A percentile compares a stretch with the other conserved stretches of the same genome.
Evolutionary conservation across 23 tunicate genomes (phyloP).

Genomic region (Phallusia fumigata): DNA sequence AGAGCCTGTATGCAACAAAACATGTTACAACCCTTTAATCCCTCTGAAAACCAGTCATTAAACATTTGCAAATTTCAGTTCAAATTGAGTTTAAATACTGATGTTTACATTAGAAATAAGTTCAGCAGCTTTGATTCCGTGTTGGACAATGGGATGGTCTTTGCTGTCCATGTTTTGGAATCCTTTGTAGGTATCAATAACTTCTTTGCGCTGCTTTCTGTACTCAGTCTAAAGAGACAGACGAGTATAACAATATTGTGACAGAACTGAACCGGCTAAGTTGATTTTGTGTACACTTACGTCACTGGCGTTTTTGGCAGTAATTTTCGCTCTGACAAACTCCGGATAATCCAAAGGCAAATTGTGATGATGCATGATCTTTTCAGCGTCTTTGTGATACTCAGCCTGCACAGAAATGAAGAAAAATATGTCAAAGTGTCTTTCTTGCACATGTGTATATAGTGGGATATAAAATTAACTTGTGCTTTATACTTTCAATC

Average conservation of each 20-base stretch:
- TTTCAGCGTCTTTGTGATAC: slow-evolving; percentile 82
- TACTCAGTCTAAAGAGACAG: slow-evolving; percentile 18
- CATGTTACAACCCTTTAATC: background rate
- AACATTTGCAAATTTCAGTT: too few species aligned
- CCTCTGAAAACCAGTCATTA: background rate
- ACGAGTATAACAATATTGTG: background rate
- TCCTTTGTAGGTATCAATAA: slow-evolving; percentile 71
- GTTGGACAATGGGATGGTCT: slow-evolving; percentile 95
- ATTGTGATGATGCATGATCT: slow-evolving; percentile 80
- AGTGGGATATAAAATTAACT: too few species aligned
- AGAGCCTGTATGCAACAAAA: slow-evolving; percentile 24
- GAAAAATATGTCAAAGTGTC: too few species aligned
- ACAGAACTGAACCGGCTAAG: too few species aligned
- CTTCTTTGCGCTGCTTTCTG: slow-evolving; percentile 82
- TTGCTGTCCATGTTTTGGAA: slow-evolving; percentile 95
- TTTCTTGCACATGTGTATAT: too few species aligned
- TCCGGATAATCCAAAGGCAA: slow-evolving; percentile 90
- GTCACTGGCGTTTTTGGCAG: slow-evolving; percentile 88
- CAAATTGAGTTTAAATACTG: too few species aligned
- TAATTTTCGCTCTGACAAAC: slow-evolving; percentile 78
- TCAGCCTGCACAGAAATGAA: slow-evolving; percentile 33
- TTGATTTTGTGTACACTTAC: slow-evolving; percentile 64
- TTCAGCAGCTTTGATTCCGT: slow-evolving; percentile 94
- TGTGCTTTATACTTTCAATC: too few species aligned
- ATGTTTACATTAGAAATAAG: slow-evolving; percentile 65